Evolutionary conservation across 2,797 vertebrate genomes (phyloP).

Genomic region (Molossus alvarezi): DNA sequence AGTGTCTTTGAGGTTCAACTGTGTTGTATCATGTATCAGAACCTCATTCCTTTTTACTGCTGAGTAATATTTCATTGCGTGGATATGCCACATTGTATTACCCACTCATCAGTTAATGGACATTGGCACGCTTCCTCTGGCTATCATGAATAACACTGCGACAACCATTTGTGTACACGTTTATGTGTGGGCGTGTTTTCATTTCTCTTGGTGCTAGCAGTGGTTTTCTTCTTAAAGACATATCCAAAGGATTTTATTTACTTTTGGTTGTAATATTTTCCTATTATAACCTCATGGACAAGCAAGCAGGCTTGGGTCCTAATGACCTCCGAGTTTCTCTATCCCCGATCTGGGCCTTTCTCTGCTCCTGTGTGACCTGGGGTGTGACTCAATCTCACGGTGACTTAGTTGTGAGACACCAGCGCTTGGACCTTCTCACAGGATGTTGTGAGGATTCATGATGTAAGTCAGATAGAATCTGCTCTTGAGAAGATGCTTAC

Average conservation of each 20-base stretch:
- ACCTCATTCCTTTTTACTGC: background rate
- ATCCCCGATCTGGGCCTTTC: rapidly evolving
- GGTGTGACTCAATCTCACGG: background rate
- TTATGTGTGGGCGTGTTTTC: background rate
- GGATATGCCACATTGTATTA: background rate
- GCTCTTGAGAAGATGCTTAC: background rate
- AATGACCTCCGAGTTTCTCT: background rate
- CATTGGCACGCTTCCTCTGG: background rate
- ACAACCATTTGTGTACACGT: background rate
- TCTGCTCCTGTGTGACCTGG: background rate
- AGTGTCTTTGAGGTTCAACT: background rate
- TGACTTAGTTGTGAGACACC: background rate
- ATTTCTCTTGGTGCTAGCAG: background rate
- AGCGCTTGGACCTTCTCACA: background rate
- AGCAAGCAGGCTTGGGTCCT: background rate
- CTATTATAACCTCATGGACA: background rate
- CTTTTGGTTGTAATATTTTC: background rate
- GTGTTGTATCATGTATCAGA: background rate
- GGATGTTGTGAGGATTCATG: background rate
- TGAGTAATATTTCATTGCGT: background rate
- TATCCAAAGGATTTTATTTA: background rate
- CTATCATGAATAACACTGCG: background rate
- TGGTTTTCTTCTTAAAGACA: constrained; percentile 40
- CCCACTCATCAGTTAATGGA: background rate
- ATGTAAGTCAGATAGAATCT: background rate